phyloP scores from a whole-genome alignment of 2,113 vertebrate genomes.

The Pseudolaguvia tuberculata region DNA sequence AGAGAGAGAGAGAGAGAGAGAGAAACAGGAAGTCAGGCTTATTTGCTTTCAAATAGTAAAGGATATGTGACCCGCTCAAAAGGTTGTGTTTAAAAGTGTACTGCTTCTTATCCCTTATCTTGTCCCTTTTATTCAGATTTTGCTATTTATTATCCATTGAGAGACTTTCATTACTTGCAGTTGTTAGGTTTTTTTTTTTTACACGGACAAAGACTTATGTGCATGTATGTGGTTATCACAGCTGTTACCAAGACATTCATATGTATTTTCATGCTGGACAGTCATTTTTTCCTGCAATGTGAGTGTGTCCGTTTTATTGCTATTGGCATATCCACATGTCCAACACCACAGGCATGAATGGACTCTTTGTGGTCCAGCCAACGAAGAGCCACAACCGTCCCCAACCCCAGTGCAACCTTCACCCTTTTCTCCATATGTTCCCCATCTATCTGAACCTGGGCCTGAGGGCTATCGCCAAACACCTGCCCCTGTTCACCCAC shows the following conservation, averaged over 20 bases:
- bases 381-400: slow-evolving; percentile 37
- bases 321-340: slow-evolving; percentile 51
- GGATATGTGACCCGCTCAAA: neutral
- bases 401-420: slow-evolving; percentile 42
- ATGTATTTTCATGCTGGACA: slow-evolving; percentile 27
- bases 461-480: slow-evolving; percentile 39
- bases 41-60: neutral
- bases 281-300: slow-evolving; percentile 17
- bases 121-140: neutral
- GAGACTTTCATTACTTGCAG: neutral
- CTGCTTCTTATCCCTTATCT: neutral
- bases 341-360: slow-evolving; percentile 41
- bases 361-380: slow-evolving; percentile 41
- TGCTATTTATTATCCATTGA: too few species aligned
- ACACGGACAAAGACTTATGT: slow-evolving; percentile 17
- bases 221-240: slow-evolving; percentile 10
- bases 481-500: slow-evolving; percentile 44
- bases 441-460: slow-evolving; percentile 48
- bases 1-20: slow-evolving; percentile 3
- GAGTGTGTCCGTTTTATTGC: slow-evolving; percentile 41
- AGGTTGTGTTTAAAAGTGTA: neutral
- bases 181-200: neutral
- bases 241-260: slow-evolving; percentile 27
- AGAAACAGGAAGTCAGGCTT: neutral
- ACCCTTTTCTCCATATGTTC: slow-evolving; percentile 52